Base-by-base conservation (phyloP, 2,888 invertebrate species). In the Tipula unca region DNA sequence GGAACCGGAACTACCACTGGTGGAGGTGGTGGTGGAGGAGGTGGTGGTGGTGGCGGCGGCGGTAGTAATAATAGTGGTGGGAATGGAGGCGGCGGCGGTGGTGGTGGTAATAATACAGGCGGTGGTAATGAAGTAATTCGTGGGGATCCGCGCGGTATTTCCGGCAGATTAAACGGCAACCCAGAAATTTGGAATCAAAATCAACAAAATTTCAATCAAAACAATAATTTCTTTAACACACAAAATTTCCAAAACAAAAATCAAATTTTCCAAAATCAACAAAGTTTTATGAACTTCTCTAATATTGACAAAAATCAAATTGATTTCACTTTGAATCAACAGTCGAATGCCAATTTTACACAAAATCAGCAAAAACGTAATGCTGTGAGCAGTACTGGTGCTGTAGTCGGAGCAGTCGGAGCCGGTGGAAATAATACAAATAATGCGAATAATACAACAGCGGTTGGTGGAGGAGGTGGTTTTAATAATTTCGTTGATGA, bases 131-230 rank as follows among this genome's bases (percentile, higher is more conserved):
- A 89, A 69, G 94, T 93, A 87, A 93, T 94, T 92, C 92, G 95
- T 84, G 94, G 94, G 1, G 95, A 95, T 90, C 94, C 94, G 0
- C 92, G 94, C 84, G 96, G 96, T 85, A 96, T 96, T 88, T 96
- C 96, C 14, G 96, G 96, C 17, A 93, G 96, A 13, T 92, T 96
- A 86, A 96, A 96, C 89, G 96, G 96, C 0, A 94, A 93, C 8
- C 93, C 94, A 0, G 94, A 96, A 88, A 96, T 96, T 94, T 96
- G 96, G 96, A 94, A 94, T 48, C 95, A 92, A 89, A 94, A 92
- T 88, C 94, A 92, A 84, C 84, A 84, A 20, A 84, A 84, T 36
- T 84, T 84, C 36, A 84, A 84, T 20, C 84, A 84, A 39, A 84
- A 84, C 20, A 35, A 35, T 36, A 84, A 84, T 84, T 84, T 84